Evolutionary conservation across 2,888 invertebrate species (phyloP).

Genomic region (Erynnis tages): DNA sequence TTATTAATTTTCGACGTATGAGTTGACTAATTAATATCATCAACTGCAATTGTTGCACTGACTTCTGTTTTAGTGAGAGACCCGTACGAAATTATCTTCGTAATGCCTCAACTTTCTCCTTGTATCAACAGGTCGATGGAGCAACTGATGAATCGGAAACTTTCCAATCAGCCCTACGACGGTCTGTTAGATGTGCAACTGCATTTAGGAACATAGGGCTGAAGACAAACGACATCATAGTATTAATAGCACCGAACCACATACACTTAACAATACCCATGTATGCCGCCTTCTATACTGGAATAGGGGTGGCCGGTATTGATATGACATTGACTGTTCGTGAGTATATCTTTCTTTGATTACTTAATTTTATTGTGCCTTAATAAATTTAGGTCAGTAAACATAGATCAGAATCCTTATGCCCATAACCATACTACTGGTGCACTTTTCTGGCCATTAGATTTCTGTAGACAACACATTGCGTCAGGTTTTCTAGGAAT

Average conservation of each 20-base stretch:
- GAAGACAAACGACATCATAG: constrained; percentile 61
- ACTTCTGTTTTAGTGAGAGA: no score
- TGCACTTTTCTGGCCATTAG: no score
- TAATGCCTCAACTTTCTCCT: neutral
- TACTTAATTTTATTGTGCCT: no score
- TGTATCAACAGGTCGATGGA: constrained; percentile 57
- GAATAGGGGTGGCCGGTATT: constrained; percentile 53
- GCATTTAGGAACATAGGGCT: constrained; percentile 60
- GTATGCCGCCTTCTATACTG: constrained; percentile 70
- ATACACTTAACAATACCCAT: constrained; percentile 68
- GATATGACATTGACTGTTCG: constrained; percentile 53
- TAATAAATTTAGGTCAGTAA: no score
- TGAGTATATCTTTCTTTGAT: constrained; percentile 38
- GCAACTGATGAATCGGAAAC: constrained; percentile 65
- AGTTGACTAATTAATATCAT: no score
- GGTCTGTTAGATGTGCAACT: constrained; percentile 64
- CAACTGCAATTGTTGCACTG: no score
- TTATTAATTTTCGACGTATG: no score
- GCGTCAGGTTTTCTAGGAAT: no score
- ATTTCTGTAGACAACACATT: no score
- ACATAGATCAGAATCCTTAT: no score
- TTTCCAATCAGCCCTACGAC: constrained; percentile 52
- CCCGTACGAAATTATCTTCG: no score
- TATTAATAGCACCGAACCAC: constrained; percentile 71
- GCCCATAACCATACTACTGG: no score